Percentiles rank a stretch among this genome's conserved stretches.
These are phyloP conservation scores for Pipistrellus kuhlii DNA, from an alignment of 2,797 vertebrate genomes.

Conservation along the genomic window DNA sequence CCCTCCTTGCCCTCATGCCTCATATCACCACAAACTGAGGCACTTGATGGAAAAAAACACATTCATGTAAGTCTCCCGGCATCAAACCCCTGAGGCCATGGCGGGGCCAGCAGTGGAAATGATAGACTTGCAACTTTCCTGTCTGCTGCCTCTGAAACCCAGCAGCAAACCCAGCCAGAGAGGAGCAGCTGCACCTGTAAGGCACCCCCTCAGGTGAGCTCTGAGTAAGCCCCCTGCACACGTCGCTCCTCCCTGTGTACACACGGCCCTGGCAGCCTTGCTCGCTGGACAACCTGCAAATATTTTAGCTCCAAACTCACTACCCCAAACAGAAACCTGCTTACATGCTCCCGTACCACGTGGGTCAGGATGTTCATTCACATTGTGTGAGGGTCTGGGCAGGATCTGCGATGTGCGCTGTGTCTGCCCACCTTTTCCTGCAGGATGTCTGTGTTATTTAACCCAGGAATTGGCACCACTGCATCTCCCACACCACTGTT, in stretches of 20 bases:
- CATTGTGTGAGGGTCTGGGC: not conserved
- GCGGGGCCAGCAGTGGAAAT: not conserved
- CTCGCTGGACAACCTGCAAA: not conserved
- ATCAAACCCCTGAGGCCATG: not conserved
- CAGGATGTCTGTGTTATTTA: not conserved
- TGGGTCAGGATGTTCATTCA: not conserved
- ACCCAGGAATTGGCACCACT: not conserved
- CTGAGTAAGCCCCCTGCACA: not conserved
- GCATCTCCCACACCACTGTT: not conserved
- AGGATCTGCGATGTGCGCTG: rapidly evolving
- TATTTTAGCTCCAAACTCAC: not conserved
- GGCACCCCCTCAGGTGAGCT: not conserved
- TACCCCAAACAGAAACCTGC: not conserved
- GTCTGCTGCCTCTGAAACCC: not conserved
- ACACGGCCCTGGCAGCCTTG: not conserved
- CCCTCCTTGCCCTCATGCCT: not conserved
- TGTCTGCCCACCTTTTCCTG: not conserved
- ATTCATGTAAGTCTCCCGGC: conserved; percentile 13
- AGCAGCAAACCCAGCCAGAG: rapidly evolving
- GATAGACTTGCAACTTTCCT: not conserved
- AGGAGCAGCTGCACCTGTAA: not conserved
- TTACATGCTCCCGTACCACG: rapidly evolving
- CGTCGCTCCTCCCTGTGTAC: not conserved
- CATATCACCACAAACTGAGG: not conserved
- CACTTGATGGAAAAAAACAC: conserved; percentile 70